Base-by-base conservation (phyloP, 53 echinoderm and acorn worm species). In the Paracentrotus lividus region DNA sequence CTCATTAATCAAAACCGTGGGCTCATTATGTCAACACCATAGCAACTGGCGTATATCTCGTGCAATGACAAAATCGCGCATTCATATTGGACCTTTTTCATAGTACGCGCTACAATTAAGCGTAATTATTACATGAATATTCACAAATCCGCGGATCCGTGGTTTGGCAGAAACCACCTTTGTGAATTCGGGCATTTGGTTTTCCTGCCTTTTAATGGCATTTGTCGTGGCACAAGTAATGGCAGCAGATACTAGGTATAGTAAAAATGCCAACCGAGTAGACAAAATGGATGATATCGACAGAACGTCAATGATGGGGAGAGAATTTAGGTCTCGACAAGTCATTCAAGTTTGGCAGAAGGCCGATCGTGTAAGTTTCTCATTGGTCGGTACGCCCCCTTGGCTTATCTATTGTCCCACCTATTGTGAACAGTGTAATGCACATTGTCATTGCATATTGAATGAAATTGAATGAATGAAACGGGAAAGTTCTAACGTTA, bases 261-360 rank as follows among this genome's bases (percentile, higher is more conserved):
- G 51, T 75, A 27, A 33, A 24, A 52, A 91, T 23, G 15, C 29
- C 34, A 91, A 91, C 34, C 69, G 91, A 8, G 72, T 51, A 2
- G 54, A 33, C 5, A 15, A 15, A 4, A 26, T 38, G 3, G 64
- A 60, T 38, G 67, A 45, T n/a, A 45, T 42, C 12, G 90, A 90
- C 88, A 52, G 34, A 31, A 29, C 38, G 18, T 87, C 87, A 5
- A 36, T 36, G 49, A 40, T 65, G 59, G 90, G 90, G 21, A 91
- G 72, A 52, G 72, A 95, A 59, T 98, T 97, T 65, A 93, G 90
- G 57, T 94, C 96, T 20, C 93, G 93, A 64, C 88, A 94, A 40
- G 96, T 97, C 59, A 93, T 90, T 61, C 97, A 96, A 95, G 96
- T 97, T 67, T 98, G 98, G 98, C 96, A 98, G 92, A 98, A 97